Conservation (phyloP, 2,797 vertebrate genomes). For the Clarias laeviceps region DNA sequence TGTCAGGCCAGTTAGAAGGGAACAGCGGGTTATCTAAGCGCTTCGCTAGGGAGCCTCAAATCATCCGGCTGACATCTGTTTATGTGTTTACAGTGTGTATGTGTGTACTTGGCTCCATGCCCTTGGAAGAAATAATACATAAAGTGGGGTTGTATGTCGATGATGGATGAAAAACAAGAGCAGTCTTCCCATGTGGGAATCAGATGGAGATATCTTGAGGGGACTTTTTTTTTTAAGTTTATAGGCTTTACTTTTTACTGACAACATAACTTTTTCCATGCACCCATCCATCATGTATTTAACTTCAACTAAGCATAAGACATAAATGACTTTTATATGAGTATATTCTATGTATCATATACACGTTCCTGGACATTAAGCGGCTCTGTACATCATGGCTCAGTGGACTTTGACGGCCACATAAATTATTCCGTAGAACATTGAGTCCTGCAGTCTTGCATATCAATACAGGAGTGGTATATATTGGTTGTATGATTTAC, state of each 20-base stretch:
- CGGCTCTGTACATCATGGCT: background rate
- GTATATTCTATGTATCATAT: background rate
- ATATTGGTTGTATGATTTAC: background rate
- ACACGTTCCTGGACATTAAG: background rate
- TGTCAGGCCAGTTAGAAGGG: slow-evolving; percentile 46
- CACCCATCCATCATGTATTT: background rate
- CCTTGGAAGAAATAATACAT: background rate
- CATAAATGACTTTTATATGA: background rate
- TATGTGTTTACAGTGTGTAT: slow-evolving; percentile 12
- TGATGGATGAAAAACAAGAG: background rate
- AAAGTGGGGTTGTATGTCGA: background rate
- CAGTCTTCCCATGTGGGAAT: background rate
- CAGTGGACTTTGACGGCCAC: background rate
- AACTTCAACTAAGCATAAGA: background rate
- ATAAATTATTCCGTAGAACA: background rate
- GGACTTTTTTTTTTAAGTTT: background rate
- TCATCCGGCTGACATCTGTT: slow-evolving; percentile 6
- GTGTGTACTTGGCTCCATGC: slow-evolving; percentile 4
- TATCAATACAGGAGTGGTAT: background rate
- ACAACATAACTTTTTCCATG: background rate
- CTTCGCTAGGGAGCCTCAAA: slow-evolving; percentile 15
- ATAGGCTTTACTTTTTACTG: background rate
- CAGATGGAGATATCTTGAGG: background rate
- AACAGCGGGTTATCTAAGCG: slow-evolving; percentile 62
- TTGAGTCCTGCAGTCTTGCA: background rate